Base-by-base conservation (phyloP, 2,113 vertebrate genomes). In the Salvator merianae region DNA sequence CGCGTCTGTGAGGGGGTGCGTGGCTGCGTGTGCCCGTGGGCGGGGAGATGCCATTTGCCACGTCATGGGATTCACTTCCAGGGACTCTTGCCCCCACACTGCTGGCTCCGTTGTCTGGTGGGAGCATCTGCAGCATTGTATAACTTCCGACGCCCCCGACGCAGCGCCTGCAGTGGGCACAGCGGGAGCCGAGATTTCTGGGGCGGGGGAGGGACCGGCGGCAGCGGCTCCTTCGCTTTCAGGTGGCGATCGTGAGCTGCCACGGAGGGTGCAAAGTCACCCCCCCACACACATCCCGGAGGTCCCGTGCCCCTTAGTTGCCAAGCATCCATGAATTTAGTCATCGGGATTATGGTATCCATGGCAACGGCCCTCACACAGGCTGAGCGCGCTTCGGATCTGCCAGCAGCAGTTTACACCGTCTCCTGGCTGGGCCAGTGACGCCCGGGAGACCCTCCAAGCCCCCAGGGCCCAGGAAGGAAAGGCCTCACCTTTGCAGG, bases 21-120 rank as follows among this genome's bases (percentile, higher is more conserved):
- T 36, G 36, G 66, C 43, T 4, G n/a, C 66, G 47, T 34, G 43
- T 16, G 65, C 66, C 66, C 3, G 65, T 36, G 2, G 66, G 79
- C 8, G 40, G 18, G 65, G 65, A 80, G 79, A 32, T 70, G 79
- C 47, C 79, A 24, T 3, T 53, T 34, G 66, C 79, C 43, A 81
- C 79, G 79, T 81, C 79, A 81, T 7, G 22, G 79, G 79, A 81
- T 81, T 70, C 79, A 70, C 79, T 81, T 1, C 5, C 66, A 36
- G 43, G 65, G 65, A 16, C 66, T 70, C 43, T 55, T 43, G 65
- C 79, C 66, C 47, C 79, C 79, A 53, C 66, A 53, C 79, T 34
- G 43, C 77, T 65, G 62, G 59, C 62, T 79, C 14, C 38, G 59
- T 53, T 28, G 79, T 28, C 79, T 70, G 79, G 63, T 79, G 78